A percentile compares a stretch with the other conserved stretches of the same genome.
Evolutionary conservation across 2,888 invertebrate genomes (phyloP).

Genomic region (Ernsta delagoae): DNA sequence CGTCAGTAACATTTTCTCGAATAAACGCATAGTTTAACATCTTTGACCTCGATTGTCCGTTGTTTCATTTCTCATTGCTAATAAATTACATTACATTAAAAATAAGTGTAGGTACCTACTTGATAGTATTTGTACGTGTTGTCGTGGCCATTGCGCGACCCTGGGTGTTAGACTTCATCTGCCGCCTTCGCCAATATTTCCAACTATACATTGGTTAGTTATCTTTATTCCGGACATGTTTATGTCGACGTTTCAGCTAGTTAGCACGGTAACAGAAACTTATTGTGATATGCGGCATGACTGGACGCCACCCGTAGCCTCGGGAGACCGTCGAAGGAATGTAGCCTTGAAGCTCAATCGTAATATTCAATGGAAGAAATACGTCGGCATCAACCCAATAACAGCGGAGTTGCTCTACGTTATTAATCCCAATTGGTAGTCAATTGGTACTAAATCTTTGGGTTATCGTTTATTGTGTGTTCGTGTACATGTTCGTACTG

Average conservation of each 20-base stretch:
- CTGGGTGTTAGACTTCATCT: slow-evolving; percentile 46
- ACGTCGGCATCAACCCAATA: slow-evolving; percentile 60
- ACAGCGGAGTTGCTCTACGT: slow-evolving; percentile 59
- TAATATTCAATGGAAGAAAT: slow-evolving; percentile 59
- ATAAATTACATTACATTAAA: background rate
- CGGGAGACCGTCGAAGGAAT: slow-evolving; percentile 49
- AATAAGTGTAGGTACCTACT: background rate
- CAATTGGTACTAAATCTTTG: slow-evolving; percentile 64
- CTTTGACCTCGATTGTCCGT: background rate
- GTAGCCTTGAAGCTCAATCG: slow-evolving; percentile 62
- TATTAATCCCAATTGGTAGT: slow-evolving; percentile 72
- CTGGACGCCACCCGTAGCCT: slow-evolving; percentile 47
- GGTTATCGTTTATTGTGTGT: slow-evolving; percentile 43
- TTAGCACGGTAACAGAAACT: slow-evolving; percentile 51
- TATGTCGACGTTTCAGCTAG: slow-evolving; percentile 58
- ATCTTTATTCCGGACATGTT: slow-evolving; percentile 67
- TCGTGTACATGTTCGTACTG: slow-evolving; percentile 2
- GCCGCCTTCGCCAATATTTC: slow-evolving; percentile 60
- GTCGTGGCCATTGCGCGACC: slow-evolving; percentile 4
- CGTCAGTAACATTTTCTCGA: background rate
- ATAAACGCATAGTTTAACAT: background rate
- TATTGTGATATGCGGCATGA: slow-evolving; percentile 56
- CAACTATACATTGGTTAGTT: slow-evolving; percentile 65
- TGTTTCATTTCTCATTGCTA: background rate
- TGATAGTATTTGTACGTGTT: background rate